A percentile compares a stretch with the other conserved stretches of the same genome.
These are phyloP conservation scores for Hylaea fasciaria DNA, from an alignment of 2,888 invertebrate genomes.

Conservation along the genomic window DNA sequence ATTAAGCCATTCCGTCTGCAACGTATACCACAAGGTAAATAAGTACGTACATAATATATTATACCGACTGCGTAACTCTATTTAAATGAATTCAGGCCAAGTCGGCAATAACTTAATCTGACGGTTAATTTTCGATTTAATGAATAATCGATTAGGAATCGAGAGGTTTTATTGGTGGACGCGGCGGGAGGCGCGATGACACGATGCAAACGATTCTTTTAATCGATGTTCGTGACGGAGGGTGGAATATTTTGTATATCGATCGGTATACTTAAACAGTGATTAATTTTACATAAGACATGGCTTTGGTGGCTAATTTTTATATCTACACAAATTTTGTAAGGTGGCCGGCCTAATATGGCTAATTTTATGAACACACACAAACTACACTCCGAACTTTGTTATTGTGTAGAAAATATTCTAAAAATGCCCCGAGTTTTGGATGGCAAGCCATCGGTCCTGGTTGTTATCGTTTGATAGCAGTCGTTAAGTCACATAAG, in stretches of 20 bases:
- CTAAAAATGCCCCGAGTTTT: too few relatives aligned
- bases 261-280: background rate
- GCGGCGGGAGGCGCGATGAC: constrained; percentile 53
- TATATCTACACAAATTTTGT: too few relatives aligned
- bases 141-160: constrained; percentile 67
- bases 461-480: too few relatives aligned
- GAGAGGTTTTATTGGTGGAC: constrained; percentile 57
- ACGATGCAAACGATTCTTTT: constrained; percentile 34
- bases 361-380: too few relatives aligned
- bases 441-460: too few relatives aligned
- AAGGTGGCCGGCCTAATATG: too few relatives aligned
- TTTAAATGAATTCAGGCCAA: constrained; percentile 57
- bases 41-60: constrained; percentile 24
- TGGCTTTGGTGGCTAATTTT: too few relatives aligned
- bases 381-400: too few relatives aligned
- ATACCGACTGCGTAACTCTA: constrained; percentile 49
- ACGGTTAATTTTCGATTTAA: constrained; percentile 58
- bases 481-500: too few relatives aligned
- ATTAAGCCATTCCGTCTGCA: constrained; percentile 20
- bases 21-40: constrained; percentile 40
- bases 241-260: constrained; percentile 23
- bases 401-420: too few relatives aligned
- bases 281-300: too few relatives aligned
- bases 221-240: constrained; percentile 27
- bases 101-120: constrained; percentile 58